Base-by-base conservation (phyloP, 2,113 vertebrate species). In the Vulpes lagopus region DNA sequence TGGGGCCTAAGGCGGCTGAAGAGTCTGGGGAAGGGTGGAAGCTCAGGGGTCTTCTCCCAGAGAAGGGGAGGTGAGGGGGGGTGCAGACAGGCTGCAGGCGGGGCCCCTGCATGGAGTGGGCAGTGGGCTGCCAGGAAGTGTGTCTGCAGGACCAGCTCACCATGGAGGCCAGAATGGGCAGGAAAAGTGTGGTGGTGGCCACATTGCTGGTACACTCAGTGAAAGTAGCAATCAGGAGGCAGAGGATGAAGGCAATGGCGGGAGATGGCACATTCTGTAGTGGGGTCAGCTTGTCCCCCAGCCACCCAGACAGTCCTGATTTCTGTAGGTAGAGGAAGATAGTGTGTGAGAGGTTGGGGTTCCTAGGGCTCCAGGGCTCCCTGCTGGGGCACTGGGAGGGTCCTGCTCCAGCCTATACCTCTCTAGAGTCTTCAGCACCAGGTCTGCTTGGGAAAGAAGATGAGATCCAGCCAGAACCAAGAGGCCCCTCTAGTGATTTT, bases 161-260 rank as follows among this genome's bases (percentile, higher is more conserved):
- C 99, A 99, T 99, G 32, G 99, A 99, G 67, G 99, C 99, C 97
- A 99, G 96, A 35, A 99, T 99, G 87, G 99, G 99, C 81, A 99
- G 98, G 92, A 99, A 99, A 92, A 99, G 98, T 0, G 99, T 99
- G 89, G 99, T 99, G 95, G 99, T 99, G 97, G 99, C 99, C 43
- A 99, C 99, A 2, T 99, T 99, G 98, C 99, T 99, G 98, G 99
- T 98, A 97, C 99, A 99, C 96, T 99, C 99, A 0, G 99, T 99
- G 99, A 99, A 99, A 22, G 94, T 97, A 38, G 99, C 99, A 16
- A 99, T 16, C 55, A 99, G 95, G 80, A 99, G 96, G 62, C 97
- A 98, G 30, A 99, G 64, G 16, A 99, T 59, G 23, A 99, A 0
- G 0, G 97, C 98, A 2, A 99, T 99, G 95, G 99, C 99, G 0